Conservation (phyloP, 1,140 invertebrate genomes). For the Sarcophaga peregrina region DNA sequence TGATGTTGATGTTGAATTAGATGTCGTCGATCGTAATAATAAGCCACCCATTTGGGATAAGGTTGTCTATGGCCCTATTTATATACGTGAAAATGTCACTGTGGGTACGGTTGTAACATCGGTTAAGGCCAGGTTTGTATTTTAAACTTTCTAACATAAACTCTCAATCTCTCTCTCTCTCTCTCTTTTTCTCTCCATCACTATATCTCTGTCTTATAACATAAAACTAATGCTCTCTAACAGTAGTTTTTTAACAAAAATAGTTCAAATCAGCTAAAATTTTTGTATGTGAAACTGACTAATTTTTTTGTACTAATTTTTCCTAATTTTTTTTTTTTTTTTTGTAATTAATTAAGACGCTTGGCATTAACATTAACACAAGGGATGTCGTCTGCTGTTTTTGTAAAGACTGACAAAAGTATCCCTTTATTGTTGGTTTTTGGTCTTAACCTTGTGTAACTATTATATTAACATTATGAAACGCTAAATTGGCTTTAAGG, state of each 20-base stretch:
- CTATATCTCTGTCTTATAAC: constrained; percentile 10
- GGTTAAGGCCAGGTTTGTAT: constrained; percentile 97
- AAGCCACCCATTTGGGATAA: constrained; percentile 96
- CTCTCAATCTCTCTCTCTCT: not conserved
- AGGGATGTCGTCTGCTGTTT: not conserved
- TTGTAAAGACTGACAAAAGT: not conserved
- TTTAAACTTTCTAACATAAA: constrained; percentile 2
- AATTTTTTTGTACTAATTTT: too few species aligned
- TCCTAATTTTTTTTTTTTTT: too few species aligned
- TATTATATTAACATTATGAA: not conserved
- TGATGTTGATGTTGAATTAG: constrained; percentile 95
- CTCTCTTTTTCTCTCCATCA: not conserved
- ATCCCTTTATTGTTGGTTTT: not conserved
- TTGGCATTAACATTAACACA: not conserved
- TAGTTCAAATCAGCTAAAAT: too few species aligned
- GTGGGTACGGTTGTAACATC: constrained; percentile 96
- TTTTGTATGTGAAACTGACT: too few species aligned
- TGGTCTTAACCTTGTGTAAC: not conserved
- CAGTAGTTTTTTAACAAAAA: not conserved
- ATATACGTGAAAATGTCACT: constrained; percentile 97
- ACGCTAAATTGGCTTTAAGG: not conserved
- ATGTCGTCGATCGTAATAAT: constrained; percentile 97
- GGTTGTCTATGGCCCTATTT: constrained; percentile 92
- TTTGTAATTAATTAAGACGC: constrained; percentile 14
- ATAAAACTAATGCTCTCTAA: constrained; percentile 12